Evolutionary conservation across 1,140 invertebrate genomes (phyloP), one percentile per base, ranked within the genome.

Genomic region (Apis laboriosa): DNA sequence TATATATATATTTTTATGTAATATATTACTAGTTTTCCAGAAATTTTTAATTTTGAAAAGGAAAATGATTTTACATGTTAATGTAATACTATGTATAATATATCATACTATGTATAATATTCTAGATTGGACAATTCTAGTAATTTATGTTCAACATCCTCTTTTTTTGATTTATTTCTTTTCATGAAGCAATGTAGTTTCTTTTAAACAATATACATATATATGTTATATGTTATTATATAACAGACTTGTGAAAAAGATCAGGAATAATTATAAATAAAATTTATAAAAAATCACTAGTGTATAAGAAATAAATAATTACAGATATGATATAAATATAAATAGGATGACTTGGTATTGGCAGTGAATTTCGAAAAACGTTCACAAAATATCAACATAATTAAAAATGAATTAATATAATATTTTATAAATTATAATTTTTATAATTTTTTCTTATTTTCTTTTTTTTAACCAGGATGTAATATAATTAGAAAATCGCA

Each of bases 311-410:
- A 53, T n/a, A 73, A 71, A n/a, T 58, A 80, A 17, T 28, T 58
- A 53, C 49, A 58, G 55, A 61, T 51, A 28, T 34, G 71, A 34
- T 43, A 34, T 43, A 68, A 28, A 28, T 77, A 49, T 21, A 66
- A 84, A 60, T 28, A 51, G 21, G 55, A 72, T 75, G 60, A 75
- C 43, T 75, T 28, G 49, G 70, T 71, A 82, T 87, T 88, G 86
- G 86, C 86, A 88, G 86, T 87, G 86, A 87, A 87, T 81, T 84
- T 82, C 28, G 83, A 72, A 78, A 82, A 75, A 81, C 64, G 77
- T 74, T 43, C 0, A 61, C 19, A 75, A 80, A 67, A 60, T 58
- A 51, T 49, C 43, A 67, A 80, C 77, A 68, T 28, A 60, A 55
- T 58, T 17, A 19, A 5, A 49, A 58, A 24, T 9, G 21, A 28